Percentiles rank a stretch among this genome's conserved stretches.
phyloP scores from a whole-genome alignment of 1,140 invertebrate species.

The Pristionchus pacificus region DNA sequence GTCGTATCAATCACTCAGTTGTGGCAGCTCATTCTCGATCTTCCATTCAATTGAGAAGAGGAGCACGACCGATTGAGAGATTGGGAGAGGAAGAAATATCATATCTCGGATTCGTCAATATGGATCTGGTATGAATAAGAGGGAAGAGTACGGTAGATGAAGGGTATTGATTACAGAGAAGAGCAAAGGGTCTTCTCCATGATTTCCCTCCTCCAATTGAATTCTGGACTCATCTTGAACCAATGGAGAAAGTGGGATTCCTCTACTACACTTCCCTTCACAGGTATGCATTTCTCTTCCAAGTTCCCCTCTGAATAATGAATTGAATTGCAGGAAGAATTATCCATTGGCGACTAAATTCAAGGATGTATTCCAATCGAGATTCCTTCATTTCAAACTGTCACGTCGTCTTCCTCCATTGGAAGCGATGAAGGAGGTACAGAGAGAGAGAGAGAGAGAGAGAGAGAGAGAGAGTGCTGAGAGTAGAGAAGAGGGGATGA shows the following conservation, averaged over 20 bases:
- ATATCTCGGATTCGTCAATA: constrained; percentile 10
- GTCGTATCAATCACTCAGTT: not conserved
- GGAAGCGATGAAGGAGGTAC: no score
- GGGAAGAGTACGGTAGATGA: no score
- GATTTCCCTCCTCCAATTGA: constrained; percentile 14
- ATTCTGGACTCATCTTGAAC: constrained; percentile 8
- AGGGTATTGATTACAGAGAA: not conserved
- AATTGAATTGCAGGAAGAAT: no score
- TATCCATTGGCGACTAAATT: constrained; percentile 4
- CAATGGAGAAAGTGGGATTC: constrained; percentile 24
- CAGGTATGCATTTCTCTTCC: constrained; percentile 1
- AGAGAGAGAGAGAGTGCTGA: no score
- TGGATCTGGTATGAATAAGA: constrained; percentile 6
- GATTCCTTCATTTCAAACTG: no score
- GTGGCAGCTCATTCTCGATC: no score
- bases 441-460: no score
- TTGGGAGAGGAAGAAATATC: constrained; percentile 7
- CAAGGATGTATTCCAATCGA: constrained; percentile 13
- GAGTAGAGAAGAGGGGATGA: no score
- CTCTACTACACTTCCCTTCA: constrained; percentile 20
- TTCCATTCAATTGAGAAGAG: no score
- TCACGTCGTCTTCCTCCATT: no score
- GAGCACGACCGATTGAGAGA: no score
- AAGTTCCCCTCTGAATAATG: no score
- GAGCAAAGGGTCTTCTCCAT: constrained; percentile 14